Evolutionary conservation across 2,113 vertebrate species (phyloP), one percentile per base, ranked within the genome.

Genomic region (Ariopsis seemanni): DNA sequence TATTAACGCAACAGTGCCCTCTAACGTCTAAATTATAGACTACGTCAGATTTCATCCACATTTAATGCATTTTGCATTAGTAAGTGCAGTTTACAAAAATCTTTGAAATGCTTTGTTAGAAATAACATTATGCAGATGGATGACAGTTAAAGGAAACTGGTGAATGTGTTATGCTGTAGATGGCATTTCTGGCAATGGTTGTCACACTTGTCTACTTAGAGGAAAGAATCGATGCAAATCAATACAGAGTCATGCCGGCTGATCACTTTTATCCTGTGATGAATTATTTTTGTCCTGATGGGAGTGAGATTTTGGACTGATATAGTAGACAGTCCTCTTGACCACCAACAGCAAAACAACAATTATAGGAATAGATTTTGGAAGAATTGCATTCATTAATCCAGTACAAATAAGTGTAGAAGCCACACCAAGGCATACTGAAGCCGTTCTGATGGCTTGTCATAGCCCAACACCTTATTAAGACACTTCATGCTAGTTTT

Each of bases 11-110:
- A 75, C 87, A 90, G 48, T 86, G 93, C 92, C 90, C 92, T 94
- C 95, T 95, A 86, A 91, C 94, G 95, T 91, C 55, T 15, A 77
- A 77, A 91, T 52, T 5, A 75, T 20, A 85, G 20, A 77, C 50
- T 58, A 52, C 50, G 11, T 75, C 30, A 74, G 62, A 27, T 62
- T 65, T 85, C 9, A 34, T 82, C 14, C n/a, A 27, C 3, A 53
- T 85, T 63, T 2, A 52, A 22, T 53, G 18, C 20, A 84, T 50
- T 71, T 48, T 53, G 0, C 30, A 71, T 15, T 11, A 20, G 7
- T 15, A 53, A 22, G 9, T 85, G 52, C 22, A 75, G 48, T 67
- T 50, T 15, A 50, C 9, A 14, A 17, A 82, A 82, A 67, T 65
- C 20, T 74, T 42, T 20, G 17, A 12, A 25, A 63, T 25, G 42